Evolutionary conservation across 92 coral and sea anemone species (phyloP).

Genomic region (Blastomussa wellsi): DNA sequence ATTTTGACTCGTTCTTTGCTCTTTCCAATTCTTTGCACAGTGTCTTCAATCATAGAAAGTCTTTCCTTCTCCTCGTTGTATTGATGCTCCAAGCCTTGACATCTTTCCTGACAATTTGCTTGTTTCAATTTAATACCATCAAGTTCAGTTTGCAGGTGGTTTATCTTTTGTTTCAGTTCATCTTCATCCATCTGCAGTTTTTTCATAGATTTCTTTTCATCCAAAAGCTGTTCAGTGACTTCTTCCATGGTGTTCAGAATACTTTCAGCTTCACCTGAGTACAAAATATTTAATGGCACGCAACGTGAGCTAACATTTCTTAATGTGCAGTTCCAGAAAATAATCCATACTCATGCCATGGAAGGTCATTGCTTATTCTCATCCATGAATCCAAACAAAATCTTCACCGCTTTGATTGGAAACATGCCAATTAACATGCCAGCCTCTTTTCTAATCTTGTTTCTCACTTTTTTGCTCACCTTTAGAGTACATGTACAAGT

Average conservation of each 20-base stretch:
- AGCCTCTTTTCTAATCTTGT: too few relatives aligned
- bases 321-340: too few relatives aligned
- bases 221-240: constrained; percentile 81
- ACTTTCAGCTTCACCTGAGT: constrained; percentile 87
- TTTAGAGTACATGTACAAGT: too few relatives aligned
- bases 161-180: constrained; percentile 72
- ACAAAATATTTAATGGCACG: neutral
- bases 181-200: constrained; percentile 79
- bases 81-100: constrained; percentile 71
- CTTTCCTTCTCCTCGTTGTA: constrained; percentile 88
- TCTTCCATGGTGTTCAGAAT: constrained; percentile 86
- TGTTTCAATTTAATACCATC: constrained; percentile 59
- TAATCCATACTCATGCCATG: neutral
- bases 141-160: constrained; percentile 75
- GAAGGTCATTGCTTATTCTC: too few relatives aligned
- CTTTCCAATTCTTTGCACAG: constrained; percentile 84
- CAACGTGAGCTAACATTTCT: neutral
- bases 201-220: constrained; percentile 83
- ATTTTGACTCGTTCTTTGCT: constrained; percentile 95
- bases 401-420: too few relatives aligned
- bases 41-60: constrained; percentile 85
- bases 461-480: too few relatives aligned
- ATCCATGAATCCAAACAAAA: too few relatives aligned
- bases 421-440: too few relatives aligned
- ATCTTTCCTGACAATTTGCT: constrained; percentile 65